A percentile compares a stretch with the other conserved stretches of the same genome.
These are phyloP conservation scores for Ptyas mucosa DNA, from an alignment of 2,113 vertebrate species.

Conservation along the genomic window DNA sequence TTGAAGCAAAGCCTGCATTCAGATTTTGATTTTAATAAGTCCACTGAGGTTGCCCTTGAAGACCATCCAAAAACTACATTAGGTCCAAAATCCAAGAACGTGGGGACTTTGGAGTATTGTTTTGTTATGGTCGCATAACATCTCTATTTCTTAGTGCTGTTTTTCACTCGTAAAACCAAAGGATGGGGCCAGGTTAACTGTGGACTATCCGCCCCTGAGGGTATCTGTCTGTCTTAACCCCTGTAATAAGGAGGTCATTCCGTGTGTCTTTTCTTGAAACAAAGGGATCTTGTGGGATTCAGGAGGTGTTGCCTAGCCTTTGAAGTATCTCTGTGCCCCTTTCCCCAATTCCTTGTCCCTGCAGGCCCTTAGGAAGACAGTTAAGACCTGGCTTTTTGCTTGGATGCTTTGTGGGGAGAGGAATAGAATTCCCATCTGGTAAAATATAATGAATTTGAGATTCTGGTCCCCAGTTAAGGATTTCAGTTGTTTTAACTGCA, in stretches of 20 bases:
- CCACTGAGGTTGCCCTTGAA: not conserved
- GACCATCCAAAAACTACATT: not conserved
- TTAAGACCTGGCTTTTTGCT: not conserved
- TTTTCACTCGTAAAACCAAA: not conserved
- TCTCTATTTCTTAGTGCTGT: not conserved
- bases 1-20: not conserved
- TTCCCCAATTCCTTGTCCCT: not conserved
- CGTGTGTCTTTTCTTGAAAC: not conserved
- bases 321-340: not conserved
- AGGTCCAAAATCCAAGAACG: not conserved
- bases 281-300: not conserved
- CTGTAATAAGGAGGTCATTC: not conserved
- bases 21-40: not conserved
- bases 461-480: not conserved
- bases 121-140: not conserved
- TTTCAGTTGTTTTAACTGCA: not conserved
- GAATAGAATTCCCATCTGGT: not conserved
- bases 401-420: not conserved
- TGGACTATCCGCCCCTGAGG: not conserved
- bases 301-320: not conserved
- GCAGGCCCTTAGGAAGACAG: not conserved
- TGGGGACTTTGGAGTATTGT: not conserved
- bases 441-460: not conserved
- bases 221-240: not conserved
- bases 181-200: not conserved